Evolutionary conservation across 1,140 invertebrate genomes (phyloP).

Genomic region (Zaprionus camerounensis): DNA sequence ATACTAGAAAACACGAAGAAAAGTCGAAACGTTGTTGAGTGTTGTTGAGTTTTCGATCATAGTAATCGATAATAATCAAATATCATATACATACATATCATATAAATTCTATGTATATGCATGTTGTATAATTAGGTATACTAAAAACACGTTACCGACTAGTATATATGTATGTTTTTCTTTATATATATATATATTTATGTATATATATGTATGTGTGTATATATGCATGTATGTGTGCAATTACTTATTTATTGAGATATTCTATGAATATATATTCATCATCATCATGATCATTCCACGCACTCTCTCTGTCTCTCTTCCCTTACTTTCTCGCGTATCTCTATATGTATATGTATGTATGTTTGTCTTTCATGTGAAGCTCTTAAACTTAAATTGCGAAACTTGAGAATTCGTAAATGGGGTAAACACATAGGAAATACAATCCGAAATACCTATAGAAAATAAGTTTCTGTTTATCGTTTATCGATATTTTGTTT

Average conservation of each 20-base stretch:
- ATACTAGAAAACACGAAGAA: slow-evolving; percentile 50
- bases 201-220: slow-evolving; percentile 46
- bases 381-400: slow-evolving; percentile 44
- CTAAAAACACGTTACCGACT: slow-evolving; percentile 54
- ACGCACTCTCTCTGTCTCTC: slow-evolving; percentile 8
- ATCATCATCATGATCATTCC: slow-evolving; percentile 13
- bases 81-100: slow-evolving; percentile 27
- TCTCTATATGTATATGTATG: slow-evolving; percentile 9
- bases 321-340: background rate
- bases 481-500: slow-evolving; percentile 56
- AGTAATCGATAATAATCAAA: slow-evolving; percentile 1
- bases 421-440: slow-evolving; percentile 30
- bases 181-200: slow-evolving; percentile 50
- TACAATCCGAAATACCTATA: slow-evolving; percentile 49
- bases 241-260: slow-evolving; percentile 72
- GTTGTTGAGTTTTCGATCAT: slow-evolving; percentile 29
- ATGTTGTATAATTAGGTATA: slow-evolving; percentile 51
- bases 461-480: slow-evolving; percentile 65
- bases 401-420: slow-evolving; percentile 9
- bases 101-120: slow-evolving; percentile 51
- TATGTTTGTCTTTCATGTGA: slow-evolving; percentile 49
- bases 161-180: slow-evolving; percentile 67
- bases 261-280: slow-evolving; percentile 75
- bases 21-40: slow-evolving; percentile 51
- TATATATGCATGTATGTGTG: slow-evolving; percentile 33